Evolutionary conservation across 53 echinoderm and acorn worm species (phyloP).

Genomic region (Paracentrotus lividus): DNA sequence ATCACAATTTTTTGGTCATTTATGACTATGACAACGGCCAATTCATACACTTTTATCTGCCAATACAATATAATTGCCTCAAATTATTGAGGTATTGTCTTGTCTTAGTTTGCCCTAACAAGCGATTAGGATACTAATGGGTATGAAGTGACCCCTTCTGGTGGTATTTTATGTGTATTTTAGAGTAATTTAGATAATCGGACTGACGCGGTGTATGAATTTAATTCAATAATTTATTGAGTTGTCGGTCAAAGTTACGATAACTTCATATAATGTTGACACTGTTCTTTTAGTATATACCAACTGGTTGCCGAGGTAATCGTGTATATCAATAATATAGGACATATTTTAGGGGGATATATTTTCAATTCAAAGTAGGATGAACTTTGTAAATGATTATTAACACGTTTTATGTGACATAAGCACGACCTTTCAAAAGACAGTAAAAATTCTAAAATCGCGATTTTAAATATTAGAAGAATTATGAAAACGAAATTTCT

Average conservation of each 20-base stretch:
- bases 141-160: background rate
- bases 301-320: background rate
- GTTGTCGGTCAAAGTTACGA: background rate
- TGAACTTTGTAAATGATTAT: background rate
- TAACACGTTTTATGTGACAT: too few species aligned
- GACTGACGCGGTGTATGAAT: background rate
- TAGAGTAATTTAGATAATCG: constrained; percentile 37
- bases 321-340: background rate
- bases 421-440: too few species aligned
- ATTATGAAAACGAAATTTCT: too few species aligned
- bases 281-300: background rate
- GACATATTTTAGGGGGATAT: background rate
- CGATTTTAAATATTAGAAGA: too few species aligned
- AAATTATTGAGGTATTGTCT: constrained; percentile 8
- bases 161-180: background rate
- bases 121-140: background rate
- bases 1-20: constrained; percentile 14
- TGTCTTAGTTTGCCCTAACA: background rate
- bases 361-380: background rate
- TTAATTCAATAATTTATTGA: too few species aligned
- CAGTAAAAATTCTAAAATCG: too few species aligned
- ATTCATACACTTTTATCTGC: background rate
- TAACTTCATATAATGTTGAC: constrained; percentile 10
- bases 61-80: background rate
- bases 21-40: background rate